phyloP scores from a whole-genome alignment of 2,888 invertebrate genomes.

The Phragmatobia fuliginosa region DNA sequence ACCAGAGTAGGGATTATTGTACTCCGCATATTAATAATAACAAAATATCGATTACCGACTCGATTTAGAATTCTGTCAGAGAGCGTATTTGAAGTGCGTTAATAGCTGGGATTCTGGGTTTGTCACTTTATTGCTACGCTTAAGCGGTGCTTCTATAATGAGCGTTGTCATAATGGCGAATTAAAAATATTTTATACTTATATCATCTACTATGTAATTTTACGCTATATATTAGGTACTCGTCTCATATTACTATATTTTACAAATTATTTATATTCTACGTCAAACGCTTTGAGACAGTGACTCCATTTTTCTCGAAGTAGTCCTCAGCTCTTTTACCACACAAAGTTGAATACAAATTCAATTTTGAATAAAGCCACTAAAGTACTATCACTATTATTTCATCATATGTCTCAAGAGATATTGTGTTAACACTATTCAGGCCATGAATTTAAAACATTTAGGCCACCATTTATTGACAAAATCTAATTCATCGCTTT shows the following conservation, averaged over 20 bases:
- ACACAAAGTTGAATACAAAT: no score
- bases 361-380: not conserved
- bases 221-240: not conserved
- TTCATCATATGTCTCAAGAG: not conserved
- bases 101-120: not conserved
- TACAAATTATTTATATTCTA: not conserved
- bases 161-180: not conserved
- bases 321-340: conserved; percentile 34
- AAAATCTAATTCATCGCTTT: conserved; percentile 1
- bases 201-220: not conserved
- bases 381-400: not conserved
- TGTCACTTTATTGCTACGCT: not conserved
- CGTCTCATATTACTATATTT: conserved; percentile 4
- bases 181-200: not conserved
- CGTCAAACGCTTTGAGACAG: not conserved
- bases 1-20: not conserved
- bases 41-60: not conserved
- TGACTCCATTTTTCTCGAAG: not conserved
- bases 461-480: conserved; percentile 4
- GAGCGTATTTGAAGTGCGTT: not conserved
- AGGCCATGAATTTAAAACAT: conserved; percentile 7
- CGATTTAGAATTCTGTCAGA: not conserved
- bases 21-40: no score
- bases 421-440: conserved; percentile 6
- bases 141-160: not conserved